Base-by-base conservation (phyloP, 2,888 invertebrate species). In the Adineta ricciae region DNA sequence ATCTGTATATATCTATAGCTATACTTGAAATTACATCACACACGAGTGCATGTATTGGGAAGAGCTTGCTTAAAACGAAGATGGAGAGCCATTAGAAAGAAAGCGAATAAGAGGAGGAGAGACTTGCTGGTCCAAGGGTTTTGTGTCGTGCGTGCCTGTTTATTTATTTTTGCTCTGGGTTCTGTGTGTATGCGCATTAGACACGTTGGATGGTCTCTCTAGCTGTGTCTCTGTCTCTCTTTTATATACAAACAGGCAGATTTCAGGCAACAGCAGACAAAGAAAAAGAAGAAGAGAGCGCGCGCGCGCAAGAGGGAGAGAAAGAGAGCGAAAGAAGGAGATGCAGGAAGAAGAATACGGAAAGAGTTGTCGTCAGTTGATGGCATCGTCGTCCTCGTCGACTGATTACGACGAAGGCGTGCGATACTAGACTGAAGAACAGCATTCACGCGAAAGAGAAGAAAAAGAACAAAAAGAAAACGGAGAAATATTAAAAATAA, bases 81-180 rank as follows among this genome's bases (percentile, higher is more conserved):
- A 64, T 32, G 32, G 64, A 64, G 64, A 32, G 32, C 32, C 32
- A 64, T 64, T 32, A 64, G 64, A 64, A 64, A 64, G 64, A 64
- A 64, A 64, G 27, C 64, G 64, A 64, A 19, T 32, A 32, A 64
- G 64, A 64, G 64, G 32, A 64, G 32, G 64, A 64, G 32, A 64
- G 64, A 32, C 64, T 64, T 64, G 64, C 16, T 64, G 32, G 64
- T 64, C 64, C 27, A 27, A 64, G 64, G 32, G 32, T 64, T 64
- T 64, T 64, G 32, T 64, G 32, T 64, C 64, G 64, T 32, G 64
- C 64, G 64, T 64, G 64, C 64, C 64, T 64, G 32, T 64, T 64
- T 64, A 64, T 64, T 64, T 64, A 64, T 64, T 64, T 64, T 64
- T 64, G 64, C 64, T 64, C 32, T 36, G 64, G 64, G 32, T 46